Evolutionary conservation across 2,113 vertebrate genomes (phyloP).

Genomic region (Ameiurus melas): DNA sequence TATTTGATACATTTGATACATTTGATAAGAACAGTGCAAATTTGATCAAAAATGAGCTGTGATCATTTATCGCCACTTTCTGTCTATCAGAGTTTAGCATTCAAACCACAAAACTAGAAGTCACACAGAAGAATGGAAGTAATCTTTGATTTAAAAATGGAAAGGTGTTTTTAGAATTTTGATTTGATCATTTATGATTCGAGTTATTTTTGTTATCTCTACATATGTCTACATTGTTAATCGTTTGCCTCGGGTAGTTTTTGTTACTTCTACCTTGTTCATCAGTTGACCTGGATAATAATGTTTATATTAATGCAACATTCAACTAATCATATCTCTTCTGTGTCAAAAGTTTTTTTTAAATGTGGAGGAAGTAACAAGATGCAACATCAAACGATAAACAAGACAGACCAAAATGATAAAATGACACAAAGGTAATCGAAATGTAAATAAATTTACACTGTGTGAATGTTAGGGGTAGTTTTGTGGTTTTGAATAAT

Average conservation of each 20-base stretch:
- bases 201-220: background rate
- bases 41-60: background rate
- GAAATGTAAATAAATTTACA: background rate
- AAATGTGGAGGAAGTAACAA: background rate
- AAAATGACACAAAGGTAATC: background rate
- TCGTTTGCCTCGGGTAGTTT: background rate
- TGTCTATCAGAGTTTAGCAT: background rate
- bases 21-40: background rate
- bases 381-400: background rate
- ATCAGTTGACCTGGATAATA: background rate
- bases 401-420: background rate
- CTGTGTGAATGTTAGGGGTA: background rate
- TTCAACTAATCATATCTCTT: background rate
- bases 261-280: background rate
- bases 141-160: background rate
- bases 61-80: slow-evolving; percentile 2
- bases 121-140: background rate
- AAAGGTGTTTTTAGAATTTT: background rate
- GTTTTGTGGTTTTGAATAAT: background rate
- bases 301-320: background rate
- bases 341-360: background rate
- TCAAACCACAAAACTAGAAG: background rate
- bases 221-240: background rate
- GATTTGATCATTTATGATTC: background rate
- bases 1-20: background rate